Percentiles rank a stretch among this genome's conserved stretches.
Conservation (phyloP, 2,888 invertebrate genomes). For the Euspilapteryx auroguttella region DNA sequence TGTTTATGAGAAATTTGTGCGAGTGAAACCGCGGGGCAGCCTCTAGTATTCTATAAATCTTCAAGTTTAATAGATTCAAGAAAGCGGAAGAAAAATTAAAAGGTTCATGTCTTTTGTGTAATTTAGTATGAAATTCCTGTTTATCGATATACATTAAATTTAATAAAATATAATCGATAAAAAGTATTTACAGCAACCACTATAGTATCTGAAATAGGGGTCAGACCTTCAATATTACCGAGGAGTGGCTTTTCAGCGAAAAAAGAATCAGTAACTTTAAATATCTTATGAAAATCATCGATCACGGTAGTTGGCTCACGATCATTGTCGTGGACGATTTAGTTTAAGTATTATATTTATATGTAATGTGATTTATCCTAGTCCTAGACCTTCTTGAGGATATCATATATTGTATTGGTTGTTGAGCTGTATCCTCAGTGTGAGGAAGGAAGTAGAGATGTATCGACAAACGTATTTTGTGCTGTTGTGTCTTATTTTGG, state of each 20-base stretch:
- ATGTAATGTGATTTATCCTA: conserved; percentile 13
- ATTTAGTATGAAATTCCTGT: no score
- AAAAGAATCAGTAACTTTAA: conserved; percentile 44
- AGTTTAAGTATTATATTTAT: conserved; percentile 3
- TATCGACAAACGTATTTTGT: conserved; percentile 20
- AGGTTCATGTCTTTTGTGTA: no score
- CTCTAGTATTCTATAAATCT: no score
- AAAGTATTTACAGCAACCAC: no score
- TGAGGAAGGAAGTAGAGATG: conserved; percentile 35
- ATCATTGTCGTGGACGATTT: conserved; percentile 16
- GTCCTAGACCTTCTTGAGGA: conserved; percentile 16
- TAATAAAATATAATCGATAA: no score
- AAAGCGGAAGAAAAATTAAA: no score
- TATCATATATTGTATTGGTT: conserved; percentile 22
- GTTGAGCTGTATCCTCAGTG: no score
- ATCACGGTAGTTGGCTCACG: conserved; percentile 27
- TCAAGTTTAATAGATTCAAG: no score
- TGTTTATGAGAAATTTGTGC: no score
- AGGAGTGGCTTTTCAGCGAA: conserved; percentile 38
- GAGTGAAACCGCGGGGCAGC: no score
- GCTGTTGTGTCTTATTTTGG: conserved; percentile 12
- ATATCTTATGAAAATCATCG: conserved; percentile 43
- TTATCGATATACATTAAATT: no score
- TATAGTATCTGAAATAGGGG: conserved; percentile 48
- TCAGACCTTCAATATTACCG: conserved; percentile 40